Percentiles rank a stretch among this genome's conserved stretches.
These are phyloP conservation scores for Panopea generosa DNA, from an alignment of 2,888 invertebrate genomes.

Conservation along the genomic window DNA sequence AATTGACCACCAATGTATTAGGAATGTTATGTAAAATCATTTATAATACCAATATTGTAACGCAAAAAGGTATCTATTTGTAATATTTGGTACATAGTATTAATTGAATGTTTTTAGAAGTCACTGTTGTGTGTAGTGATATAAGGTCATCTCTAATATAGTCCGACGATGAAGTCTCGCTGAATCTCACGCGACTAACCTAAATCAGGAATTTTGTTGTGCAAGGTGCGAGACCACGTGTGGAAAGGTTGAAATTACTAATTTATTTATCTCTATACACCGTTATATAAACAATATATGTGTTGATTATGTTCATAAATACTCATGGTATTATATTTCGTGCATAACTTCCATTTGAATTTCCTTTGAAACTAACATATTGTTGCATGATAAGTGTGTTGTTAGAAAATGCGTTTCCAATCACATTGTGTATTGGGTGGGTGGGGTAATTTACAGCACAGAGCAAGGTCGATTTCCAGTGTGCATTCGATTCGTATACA, in stretches of 20 bases:
- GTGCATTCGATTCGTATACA: too few relatives aligned
- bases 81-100: too few relatives aligned
- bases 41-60: too few relatives aligned
- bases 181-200: slow-evolving; percentile 28
- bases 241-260: slow-evolving; percentile 2
- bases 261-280: neutral
- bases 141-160: slow-evolving; percentile 11
- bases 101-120: too few relatives aligned
- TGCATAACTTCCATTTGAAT: neutral
- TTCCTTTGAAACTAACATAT: neutral
- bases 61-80: too few relatives aligned
- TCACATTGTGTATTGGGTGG: neutral
- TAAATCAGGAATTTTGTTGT: slow-evolving; percentile 34
- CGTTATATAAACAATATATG: neutral
- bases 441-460: neutral
- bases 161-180: slow-evolving; percentile 33
- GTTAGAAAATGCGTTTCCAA: neutral
- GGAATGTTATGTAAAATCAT: too few relatives aligned
- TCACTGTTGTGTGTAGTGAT: too few relatives aligned
- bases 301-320: neutral
- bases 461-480: slow-evolving; percentile 5
- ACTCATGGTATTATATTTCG: neutral
- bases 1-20: too few relatives aligned
- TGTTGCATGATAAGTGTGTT: neutral
- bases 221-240: slow-evolving; percentile 24